These are phyloP conservation scores for Amblyopsis hoosieri DNA, from an alignment of 2,797 vertebrate genomes.

Conservation along the genomic window DNA sequence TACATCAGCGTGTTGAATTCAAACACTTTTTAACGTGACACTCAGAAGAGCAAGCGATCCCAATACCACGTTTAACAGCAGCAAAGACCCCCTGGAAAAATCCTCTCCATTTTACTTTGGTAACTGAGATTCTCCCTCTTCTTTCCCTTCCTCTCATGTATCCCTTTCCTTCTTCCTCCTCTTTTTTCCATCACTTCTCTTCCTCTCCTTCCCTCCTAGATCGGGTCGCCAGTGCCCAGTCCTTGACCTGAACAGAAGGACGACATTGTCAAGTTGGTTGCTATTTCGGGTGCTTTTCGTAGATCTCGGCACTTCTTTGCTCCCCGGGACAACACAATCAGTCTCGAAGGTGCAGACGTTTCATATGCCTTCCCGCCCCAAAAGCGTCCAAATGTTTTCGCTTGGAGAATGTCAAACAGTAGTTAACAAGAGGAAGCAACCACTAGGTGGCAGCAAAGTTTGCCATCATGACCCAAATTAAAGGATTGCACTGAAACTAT, in stretches of 20 bases:
- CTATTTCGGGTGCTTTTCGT: slow-evolving; percentile 39
- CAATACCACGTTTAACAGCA: neutral
- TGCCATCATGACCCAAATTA: neutral
- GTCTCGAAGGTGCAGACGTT: neutral
- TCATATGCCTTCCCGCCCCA: neutral
- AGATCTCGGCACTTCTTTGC: neutral
- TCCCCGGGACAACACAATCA: slow-evolving; percentile 9
- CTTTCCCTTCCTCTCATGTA: slow-evolving; percentile 15
- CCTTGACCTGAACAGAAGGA: slow-evolving; percentile 76
- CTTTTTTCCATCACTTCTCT: neutral
- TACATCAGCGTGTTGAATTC: too few species aligned
- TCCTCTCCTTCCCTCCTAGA: slow-evolving; percentile 70
- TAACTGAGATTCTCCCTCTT: slow-evolving; percentile 58
- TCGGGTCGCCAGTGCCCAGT: slow-evolving; percentile 75
- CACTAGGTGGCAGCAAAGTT: slow-evolving; percentile 54
- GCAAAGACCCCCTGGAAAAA: slow-evolving; percentile 2
- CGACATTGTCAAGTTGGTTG: slow-evolving; percentile 68
- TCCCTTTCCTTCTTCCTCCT: slow-evolving; percentile 10
- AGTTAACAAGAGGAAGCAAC: slow-evolving; percentile 17
- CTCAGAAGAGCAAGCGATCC: neutral
- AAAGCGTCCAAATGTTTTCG: too few species aligned
- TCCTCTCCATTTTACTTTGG: slow-evolving; percentile 47
- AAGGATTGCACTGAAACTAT: slow-evolving; percentile 11
- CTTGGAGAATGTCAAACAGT: slow-evolving; percentile 10
- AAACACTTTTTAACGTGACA: neutral